A percentile compares a stretch with the other conserved stretches of the same genome.
Evolutionary conservation across 2,888 invertebrate species (phyloP).

Genomic region (Leptopilina syphax): DNA sequence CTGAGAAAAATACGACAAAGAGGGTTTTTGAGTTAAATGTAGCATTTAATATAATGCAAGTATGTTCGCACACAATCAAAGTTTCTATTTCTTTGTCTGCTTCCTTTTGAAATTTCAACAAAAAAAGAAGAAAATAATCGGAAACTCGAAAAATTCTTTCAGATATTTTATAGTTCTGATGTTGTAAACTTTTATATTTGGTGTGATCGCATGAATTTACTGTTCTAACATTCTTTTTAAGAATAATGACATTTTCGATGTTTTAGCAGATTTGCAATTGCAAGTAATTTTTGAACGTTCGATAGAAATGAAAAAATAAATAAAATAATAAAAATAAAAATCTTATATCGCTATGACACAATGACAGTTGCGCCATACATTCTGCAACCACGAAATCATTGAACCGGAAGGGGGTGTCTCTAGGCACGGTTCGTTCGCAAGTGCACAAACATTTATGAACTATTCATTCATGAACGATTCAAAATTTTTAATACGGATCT

Average conservation of each 20-base stretch:
- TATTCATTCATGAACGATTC: constrained; percentile 66
- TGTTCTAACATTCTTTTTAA: no score
- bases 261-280: no score
- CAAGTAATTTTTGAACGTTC: no score
- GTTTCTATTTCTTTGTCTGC: neutral
- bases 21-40: constrained; percentile 23
- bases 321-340: no score
- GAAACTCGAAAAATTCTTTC: neutral
- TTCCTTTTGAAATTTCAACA: constrained; percentile 2
- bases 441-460: constrained; percentile 64
- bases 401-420: constrained; percentile 73
- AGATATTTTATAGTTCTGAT: neutral
- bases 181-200: neutral
- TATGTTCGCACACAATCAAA: constrained; percentile 28
- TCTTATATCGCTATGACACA: neutral
- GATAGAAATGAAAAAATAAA: no score
- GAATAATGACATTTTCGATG: no score
- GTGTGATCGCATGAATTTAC: no score
- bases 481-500: constrained; percentile 60
- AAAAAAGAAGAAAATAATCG: neutral
- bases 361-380: constrained; percentile 57
- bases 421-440: constrained; percentile 65
- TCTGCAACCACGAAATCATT: constrained; percentile 56
- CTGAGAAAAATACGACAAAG: no score
- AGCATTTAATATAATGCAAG: constrained; percentile 22